Conservation (phyloP, 30 jellyfish, hydroid and myxozoan species). For the Hydractinia symbiolongicarpus region DNA sequence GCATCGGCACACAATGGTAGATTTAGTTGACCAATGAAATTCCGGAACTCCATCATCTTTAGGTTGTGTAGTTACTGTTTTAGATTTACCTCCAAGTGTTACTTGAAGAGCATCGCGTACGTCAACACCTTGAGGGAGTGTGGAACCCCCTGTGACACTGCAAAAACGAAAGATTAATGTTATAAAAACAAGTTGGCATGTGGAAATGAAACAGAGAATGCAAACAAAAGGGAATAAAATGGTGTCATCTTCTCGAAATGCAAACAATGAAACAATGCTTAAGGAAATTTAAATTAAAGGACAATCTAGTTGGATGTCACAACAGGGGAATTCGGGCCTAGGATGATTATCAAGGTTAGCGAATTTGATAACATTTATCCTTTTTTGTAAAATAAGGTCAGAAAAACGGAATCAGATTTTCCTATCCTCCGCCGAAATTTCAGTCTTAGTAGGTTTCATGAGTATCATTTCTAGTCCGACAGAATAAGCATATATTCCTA, state of each 20-base stretch:
- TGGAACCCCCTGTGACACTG: slow-evolving; percentile 35
- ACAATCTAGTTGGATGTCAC: too few species aligned
- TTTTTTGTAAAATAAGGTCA: too few species aligned
- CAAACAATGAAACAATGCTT: too few species aligned
- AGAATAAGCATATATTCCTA: too few species aligned
- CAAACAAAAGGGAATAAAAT: neutral
- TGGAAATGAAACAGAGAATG: neutral
- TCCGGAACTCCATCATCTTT: slow-evolving; percentile 35
- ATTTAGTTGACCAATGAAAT: slow-evolving; percentile 24
- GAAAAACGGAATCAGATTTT: too few species aligned
- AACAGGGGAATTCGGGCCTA: too few species aligned
- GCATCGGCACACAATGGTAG: slow-evolving; percentile 21
- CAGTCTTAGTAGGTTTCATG: too few species aligned
- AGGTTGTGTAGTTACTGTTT: slow-evolving; percentile 33
- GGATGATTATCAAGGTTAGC: too few species aligned
- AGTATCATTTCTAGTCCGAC: too few species aligned
- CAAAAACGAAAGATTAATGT: neutral
- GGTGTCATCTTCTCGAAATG: neutral
- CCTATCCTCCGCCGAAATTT: too few species aligned
- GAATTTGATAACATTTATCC: too few species aligned
- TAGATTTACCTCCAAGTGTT: slow-evolving; percentile 71
- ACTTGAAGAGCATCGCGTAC: slow-evolving; percentile 48
- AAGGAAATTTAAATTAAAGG: too few species aligned
- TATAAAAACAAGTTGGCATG: neutral
- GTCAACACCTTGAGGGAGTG: slow-evolving; percentile 42